Conservation (phyloP, 23 tunicate species). For the Diplosoma virens region DNA sequence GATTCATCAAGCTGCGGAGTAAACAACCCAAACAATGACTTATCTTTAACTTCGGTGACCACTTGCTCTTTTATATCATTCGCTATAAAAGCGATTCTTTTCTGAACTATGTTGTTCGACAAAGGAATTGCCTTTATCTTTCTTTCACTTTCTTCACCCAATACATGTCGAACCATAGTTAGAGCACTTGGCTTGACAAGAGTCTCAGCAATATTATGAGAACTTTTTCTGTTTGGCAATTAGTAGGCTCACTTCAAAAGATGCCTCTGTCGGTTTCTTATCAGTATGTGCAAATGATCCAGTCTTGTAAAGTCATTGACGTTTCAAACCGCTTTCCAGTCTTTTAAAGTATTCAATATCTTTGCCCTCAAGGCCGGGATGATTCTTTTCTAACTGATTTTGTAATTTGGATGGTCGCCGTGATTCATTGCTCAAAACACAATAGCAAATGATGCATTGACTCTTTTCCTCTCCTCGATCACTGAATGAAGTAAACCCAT, state of each 20-base stretch:
- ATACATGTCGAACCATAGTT: slow-evolving; percentile 21
- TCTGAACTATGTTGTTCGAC: slow-evolving; percentile 23
- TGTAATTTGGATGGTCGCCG: slow-evolving; percentile 35
- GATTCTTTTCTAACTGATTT: slow-evolving; percentile 44
- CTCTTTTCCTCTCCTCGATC: too few species aligned
- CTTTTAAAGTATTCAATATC: slow-evolving; percentile 30
- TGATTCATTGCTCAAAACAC: slow-evolving; percentile 36
- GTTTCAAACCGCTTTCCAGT: slow-evolving; percentile 37
- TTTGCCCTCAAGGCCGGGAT: slow-evolving; percentile 31
- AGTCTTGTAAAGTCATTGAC: slow-evolving; percentile 45
- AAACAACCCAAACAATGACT: slow-evolving; percentile 23
- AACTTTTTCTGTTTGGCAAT: slow-evolving; percentile 31
- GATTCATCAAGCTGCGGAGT: slow-evolving; percentile 20
- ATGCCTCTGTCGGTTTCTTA: slow-evolving; percentile 27
- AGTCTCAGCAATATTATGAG: slow-evolving; percentile 25
- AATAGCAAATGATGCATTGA: slow-evolving; percentile 17
- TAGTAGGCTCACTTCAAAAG: slow-evolving; percentile 27
- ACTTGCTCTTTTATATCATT: background rate
- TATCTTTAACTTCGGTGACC: background rate
- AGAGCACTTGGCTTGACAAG: slow-evolving; percentile 26
- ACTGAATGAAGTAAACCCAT: slow-evolving; percentile 43
- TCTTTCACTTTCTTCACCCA: slow-evolving; percentile 31
- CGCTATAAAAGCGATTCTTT: slow-evolving; percentile 11
- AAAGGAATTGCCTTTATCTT: slow-evolving; percentile 30
- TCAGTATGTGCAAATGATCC: slow-evolving; percentile 37